Conservation (phyloP, 2,888 invertebrate genomes). For the Aspidiotus destructor region DNA sequence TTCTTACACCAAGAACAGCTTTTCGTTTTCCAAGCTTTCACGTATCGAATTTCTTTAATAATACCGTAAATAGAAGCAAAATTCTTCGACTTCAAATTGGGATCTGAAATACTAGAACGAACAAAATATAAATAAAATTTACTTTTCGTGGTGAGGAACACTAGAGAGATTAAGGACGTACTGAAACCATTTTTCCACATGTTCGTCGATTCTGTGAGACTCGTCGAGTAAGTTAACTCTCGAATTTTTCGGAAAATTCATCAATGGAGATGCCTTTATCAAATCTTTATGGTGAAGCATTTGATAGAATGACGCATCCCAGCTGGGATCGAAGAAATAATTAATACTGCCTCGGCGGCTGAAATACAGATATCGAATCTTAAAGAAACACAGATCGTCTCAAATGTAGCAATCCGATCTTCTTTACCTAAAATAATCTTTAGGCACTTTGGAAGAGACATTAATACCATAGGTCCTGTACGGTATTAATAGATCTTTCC, state of each 20-base stretch:
- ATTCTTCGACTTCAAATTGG: not conserved
- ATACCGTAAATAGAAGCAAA: conserved; percentile 16
- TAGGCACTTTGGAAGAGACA: not conserved
- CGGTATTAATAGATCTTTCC: conserved; percentile 13
- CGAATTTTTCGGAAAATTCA: conserved; percentile 14
- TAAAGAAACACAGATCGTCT: not conserved
- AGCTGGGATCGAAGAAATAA: not conserved
- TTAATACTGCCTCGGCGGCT: conserved; percentile 4
- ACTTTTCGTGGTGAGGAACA: not conserved
- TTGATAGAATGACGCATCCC: conserved; percentile 7
- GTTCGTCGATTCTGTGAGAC: not conserved
- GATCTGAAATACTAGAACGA: not conserved
- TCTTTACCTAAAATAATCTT: conserved; percentile 7
- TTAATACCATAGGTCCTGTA: conserved; percentile 3
- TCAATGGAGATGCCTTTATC: not conserved
- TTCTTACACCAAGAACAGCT: conserved; percentile 14
- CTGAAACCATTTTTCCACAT: conserved; percentile 9
- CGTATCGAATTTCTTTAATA: conserved; percentile 18
- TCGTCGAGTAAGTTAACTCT: not conserved
- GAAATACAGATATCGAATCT: not conserved
- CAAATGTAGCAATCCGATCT: not conserved
- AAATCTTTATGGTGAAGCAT: conserved; percentile 21
- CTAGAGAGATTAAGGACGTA: not conserved
- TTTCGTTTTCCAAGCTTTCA: conserved; percentile 13
- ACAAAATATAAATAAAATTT: not conserved